A percentile compares a stretch with the other conserved stretches of the same genome.
phyloP scores from a whole-genome alignment of 2,888 invertebrate genomes.

The Stramonita haemastoma region DNA sequence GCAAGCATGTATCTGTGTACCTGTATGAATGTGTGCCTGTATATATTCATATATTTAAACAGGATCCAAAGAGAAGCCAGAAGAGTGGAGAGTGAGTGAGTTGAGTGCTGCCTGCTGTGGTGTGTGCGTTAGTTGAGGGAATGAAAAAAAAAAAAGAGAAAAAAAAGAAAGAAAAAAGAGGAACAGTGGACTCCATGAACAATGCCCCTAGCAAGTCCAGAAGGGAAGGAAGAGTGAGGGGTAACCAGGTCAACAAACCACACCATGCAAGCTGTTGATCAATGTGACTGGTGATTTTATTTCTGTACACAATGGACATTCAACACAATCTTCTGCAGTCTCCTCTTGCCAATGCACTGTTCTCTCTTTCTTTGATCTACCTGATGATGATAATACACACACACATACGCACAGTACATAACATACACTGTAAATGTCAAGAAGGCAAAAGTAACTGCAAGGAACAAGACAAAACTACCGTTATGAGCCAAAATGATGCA shows the following conservation, averaged over 20 bases:
- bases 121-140: not conserved
- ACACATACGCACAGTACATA: not conserved
- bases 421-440: not conserved
- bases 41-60: no score
- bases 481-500: not conserved
- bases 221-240: not conserved
- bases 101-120: no score
- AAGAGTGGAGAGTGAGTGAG: no score
- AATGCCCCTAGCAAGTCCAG: not conserved
- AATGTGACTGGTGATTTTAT: constrained; percentile 39
- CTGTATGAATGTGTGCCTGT: no score
- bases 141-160: not conserved
- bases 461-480: not conserved
- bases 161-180: no score
- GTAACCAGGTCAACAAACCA: constrained; percentile 22
- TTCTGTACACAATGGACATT: constrained; percentile 36
- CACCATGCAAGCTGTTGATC: constrained; percentile 38
- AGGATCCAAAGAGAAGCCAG: no score
- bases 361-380: not conserved
- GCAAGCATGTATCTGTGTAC: no score
- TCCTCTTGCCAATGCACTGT: not conserved
- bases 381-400: not conserved
- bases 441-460: not conserved
- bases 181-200: no score
- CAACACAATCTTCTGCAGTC: constrained; percentile 17